phyloP scores from a whole-genome alignment of 2,113 vertebrate genomes.

The Coracopsis vasa region DNA sequence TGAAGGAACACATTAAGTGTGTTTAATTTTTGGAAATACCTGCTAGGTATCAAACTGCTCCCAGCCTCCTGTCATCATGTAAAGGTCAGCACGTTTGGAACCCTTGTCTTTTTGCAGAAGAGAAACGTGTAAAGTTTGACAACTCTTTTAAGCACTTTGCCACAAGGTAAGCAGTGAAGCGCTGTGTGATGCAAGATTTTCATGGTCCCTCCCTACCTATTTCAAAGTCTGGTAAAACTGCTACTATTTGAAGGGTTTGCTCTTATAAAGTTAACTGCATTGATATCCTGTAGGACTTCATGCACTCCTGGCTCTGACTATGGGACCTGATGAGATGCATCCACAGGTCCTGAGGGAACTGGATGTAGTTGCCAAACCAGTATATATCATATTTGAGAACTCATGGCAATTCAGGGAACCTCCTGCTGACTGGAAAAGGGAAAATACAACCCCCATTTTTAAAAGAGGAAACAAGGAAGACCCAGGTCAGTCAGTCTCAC shows the following conservation, averaged over 20 bases:
- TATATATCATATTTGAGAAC: not conserved
- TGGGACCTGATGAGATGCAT: not conserved
- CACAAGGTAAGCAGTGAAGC: not conserved
- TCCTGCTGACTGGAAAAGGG: not conserved
- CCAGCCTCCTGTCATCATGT: not conserved
- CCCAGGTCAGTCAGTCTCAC: not conserved
- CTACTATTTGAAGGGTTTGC: not conserved
- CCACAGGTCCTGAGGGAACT: not conserved
- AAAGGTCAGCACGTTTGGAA: not conserved
- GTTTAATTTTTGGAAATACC: not conserved
- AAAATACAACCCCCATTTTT: not conserved
- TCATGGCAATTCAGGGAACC: not conserved
- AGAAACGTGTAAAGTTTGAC: not conserved
- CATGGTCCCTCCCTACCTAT: not conserved
- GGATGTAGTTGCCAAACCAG: not conserved
- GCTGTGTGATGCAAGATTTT: not conserved
- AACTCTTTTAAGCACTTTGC: not conserved
- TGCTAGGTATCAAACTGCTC: not conserved
- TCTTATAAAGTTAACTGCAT: not conserved
- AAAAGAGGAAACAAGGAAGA: not conserved
- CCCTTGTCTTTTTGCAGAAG: not conserved
- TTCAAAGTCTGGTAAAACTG: not conserved
- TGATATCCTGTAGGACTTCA: not conserved
- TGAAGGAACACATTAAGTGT: not conserved
- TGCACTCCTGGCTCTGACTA: not conserved